These are phyloP conservation scores for Mya arenaria DNA, from an alignment of 1,140 invertebrate species.

Conservation along the genomic window DNA sequence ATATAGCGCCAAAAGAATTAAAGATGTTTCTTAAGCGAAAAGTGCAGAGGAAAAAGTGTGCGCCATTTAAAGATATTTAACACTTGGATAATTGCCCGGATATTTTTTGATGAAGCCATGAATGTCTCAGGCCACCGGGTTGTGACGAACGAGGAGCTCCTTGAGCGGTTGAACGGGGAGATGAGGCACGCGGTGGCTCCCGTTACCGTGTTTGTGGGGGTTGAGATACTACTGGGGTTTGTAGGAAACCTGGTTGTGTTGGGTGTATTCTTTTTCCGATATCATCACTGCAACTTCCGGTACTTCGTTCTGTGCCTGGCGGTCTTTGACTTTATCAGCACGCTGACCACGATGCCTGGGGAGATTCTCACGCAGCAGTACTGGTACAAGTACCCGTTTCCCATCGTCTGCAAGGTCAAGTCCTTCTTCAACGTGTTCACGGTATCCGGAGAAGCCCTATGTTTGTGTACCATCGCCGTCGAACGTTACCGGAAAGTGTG, in stretches of 20 bases:
- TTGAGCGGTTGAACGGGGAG: constrained; percentile 48
- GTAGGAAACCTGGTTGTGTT: constrained; percentile 64
- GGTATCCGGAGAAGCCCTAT: constrained; percentile 57
- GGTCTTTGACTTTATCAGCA: constrained; percentile 60
- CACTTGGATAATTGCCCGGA: too few relatives aligned
- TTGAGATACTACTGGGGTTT: constrained; percentile 56
- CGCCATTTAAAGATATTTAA: too few relatives aligned
- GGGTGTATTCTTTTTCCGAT: constrained; percentile 57
- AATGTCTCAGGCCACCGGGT: too few relatives aligned
- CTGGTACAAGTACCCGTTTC: constrained; percentile 65
- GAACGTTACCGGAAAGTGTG: constrained; percentile 67
- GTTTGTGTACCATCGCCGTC: constrained; percentile 59
- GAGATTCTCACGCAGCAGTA: constrained; percentile 64
- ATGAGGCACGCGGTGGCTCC: constrained; percentile 44
- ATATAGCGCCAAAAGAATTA: too few relatives aligned
- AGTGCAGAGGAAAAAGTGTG: too few relatives aligned
- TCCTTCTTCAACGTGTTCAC: constrained; percentile 64
- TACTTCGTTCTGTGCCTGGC: constrained; percentile 65
- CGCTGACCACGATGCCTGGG: constrained; percentile 63
- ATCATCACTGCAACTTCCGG: constrained; percentile 57
- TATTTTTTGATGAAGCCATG: too few relatives aligned
- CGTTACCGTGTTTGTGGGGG: constrained; percentile 50
- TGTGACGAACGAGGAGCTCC: too few relatives aligned
- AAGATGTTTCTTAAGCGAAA: too few relatives aligned
- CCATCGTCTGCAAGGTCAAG: constrained; percentile 60